A percentile compares a stretch with the other conserved stretches of the same genome.
phyloP scores from a whole-genome alignment of 2,797 vertebrate genomes.

The Leptatherina wallacei region DNA sequence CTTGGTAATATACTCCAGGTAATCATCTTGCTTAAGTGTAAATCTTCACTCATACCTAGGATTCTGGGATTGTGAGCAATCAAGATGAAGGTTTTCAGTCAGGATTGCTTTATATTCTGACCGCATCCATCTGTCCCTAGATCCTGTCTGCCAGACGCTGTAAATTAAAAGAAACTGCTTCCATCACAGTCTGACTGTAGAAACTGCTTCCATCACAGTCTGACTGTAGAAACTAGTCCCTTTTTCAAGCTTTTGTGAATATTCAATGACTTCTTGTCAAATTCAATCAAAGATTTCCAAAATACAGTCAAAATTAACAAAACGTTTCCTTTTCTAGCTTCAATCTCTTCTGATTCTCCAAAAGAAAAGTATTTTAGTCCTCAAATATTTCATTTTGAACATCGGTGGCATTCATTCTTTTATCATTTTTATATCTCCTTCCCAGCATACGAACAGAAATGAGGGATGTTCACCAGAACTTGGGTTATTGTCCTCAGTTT shows the following conservation, averaged over 20 bases:
- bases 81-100: too few relatives aligned
- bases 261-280: constrained; percentile 14
- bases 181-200: too few relatives aligned
- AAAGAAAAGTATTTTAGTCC: not conserved
- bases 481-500: constrained; percentile 98
- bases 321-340: not conserved
- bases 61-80: too few relatives aligned
- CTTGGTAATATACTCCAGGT: too few relatives aligned
- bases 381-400: not conserved
- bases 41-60: too few relatives aligned
- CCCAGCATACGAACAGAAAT: constrained; percentile 91
- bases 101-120: too few relatives aligned
- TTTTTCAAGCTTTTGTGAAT: constrained; percentile 10
- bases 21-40: too few relatives aligned
- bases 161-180: too few relatives aligned
- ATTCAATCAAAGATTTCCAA: not conserved
- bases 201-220: too few relatives aligned
- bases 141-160: too few relatives aligned
- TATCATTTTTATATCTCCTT: not conserved
- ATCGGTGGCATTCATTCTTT: not conserved
- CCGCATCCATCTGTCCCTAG: too few relatives aligned
- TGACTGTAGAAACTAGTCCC: too few relatives aligned
- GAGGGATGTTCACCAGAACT: constrained; percentile 91
- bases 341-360: not conserved
- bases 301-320: not conserved